phyloP scores from a whole-genome alignment of 2,113 vertebrate genomes.

The Haemorhous mexicanus region DNA sequence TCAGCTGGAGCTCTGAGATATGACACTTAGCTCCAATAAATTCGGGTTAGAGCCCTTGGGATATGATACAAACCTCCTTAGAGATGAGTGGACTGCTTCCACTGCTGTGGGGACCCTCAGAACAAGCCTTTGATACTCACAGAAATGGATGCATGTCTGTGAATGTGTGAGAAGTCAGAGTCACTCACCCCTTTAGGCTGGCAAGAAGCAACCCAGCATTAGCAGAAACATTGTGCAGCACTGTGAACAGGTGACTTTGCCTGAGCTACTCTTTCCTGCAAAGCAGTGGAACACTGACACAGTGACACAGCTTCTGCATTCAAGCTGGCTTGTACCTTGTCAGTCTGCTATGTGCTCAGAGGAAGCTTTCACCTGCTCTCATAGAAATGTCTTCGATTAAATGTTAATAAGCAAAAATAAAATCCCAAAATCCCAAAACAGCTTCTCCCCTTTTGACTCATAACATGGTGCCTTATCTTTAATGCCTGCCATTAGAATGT shows the following conservation, averaged over 20 bases:
- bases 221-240: neutral
- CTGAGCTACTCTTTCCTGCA: neutral
- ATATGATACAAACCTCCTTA: neutral
- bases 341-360: neutral
- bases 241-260: neutral
- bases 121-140: neutral
- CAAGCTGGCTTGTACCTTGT: neutral
- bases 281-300: neutral
- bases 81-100: neutral
- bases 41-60: neutral
- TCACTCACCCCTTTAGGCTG: neutral
- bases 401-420: neutral
- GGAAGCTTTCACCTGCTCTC: neutral
- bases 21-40: neutral
- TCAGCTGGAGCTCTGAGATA: neutral
- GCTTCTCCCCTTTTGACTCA: neutral
- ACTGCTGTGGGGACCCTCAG: neutral
- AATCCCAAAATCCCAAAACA: neutral
- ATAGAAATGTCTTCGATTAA: neutral
- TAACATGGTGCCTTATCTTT: neutral
- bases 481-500: neutral
- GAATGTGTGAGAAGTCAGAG: neutral
- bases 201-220: neutral
- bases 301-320: neutral
- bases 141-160: neutral